phyloP scores from a whole-genome alignment of 2,113 vertebrate genomes.

The Seriola dumerili region DNA sequence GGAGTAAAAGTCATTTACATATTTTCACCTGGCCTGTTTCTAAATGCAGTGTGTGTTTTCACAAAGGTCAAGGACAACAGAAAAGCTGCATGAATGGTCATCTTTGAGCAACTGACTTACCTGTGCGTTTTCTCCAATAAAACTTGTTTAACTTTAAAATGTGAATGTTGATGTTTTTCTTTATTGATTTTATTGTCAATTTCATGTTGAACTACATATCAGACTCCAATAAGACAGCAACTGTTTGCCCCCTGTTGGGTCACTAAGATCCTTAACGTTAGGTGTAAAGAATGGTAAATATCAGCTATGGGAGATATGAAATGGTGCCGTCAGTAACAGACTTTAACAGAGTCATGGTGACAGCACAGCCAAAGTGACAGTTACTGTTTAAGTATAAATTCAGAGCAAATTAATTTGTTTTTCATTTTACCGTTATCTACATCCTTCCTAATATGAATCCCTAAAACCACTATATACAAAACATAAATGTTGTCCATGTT shows the following conservation, averaged over 20 bases:
- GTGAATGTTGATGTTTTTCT: not conserved
- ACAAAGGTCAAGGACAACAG: conserved; percentile 3
- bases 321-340: not conserved
- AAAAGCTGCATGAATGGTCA: not conserved
- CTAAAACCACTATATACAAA: not conserved
- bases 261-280: conserved; percentile 1
- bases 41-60: not conserved
- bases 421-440: not conserved
- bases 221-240: not conserved
- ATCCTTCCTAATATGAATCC: not conserved
- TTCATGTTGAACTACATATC: not conserved
- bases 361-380: not conserved
- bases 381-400: not conserved
- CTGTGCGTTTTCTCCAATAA: not conserved
- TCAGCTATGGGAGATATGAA: not conserved
- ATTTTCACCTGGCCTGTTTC: not conserved
- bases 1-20: not conserved
- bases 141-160: not conserved
- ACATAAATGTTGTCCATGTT: conserved; percentile 10
- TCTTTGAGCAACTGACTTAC: not conserved
- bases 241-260: not conserved
- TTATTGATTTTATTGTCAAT: not conserved
- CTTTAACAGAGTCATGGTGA: not conserved
- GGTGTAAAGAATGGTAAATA: not conserved
- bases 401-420: not conserved